Percentiles rank a stretch among this genome's conserved stretches.
phyloP scores from a whole-genome alignment of 2,888 invertebrate genomes.

The Eupeodes luniger region DNA sequence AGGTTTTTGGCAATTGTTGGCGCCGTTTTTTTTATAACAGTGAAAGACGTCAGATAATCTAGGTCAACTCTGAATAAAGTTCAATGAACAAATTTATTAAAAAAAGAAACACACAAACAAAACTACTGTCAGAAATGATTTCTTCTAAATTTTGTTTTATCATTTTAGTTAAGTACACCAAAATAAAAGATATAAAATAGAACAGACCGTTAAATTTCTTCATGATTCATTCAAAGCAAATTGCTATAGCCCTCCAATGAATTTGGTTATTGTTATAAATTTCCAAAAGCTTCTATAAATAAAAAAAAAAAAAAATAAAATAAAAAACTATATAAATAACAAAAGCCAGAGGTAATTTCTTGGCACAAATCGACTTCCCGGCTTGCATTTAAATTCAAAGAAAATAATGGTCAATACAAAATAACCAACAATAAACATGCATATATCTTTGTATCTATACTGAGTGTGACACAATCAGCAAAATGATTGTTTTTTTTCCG shows the following conservation, averaged over 20 bases:
- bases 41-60: no score
- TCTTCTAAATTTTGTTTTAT: no score
- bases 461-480: slow-evolving; percentile 13
- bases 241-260: slow-evolving; percentile 24
- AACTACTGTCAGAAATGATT: no score
- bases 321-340: neutral
- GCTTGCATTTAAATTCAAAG: slow-evolving; percentile 53
- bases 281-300: slow-evolving; percentile 15
- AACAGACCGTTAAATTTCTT: slow-evolving; percentile 5
- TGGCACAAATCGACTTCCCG: slow-evolving; percentile 62
- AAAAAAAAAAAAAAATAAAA: slow-evolving; percentile 36
- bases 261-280: slow-evolving; percentile 41
- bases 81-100: no score
- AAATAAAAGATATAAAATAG: slow-evolving; percentile 3
- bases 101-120: no score
- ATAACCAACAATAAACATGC: slow-evolving; percentile 1
- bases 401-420: slow-evolving; percentile 55
- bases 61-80: no score
- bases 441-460: no score
- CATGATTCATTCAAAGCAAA: slow-evolving; percentile 20
- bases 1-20: no score
- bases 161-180: no score
- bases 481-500: slow-evolving; percentile 41
- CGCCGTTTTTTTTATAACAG: no score
- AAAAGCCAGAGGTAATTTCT: slow-evolving; percentile 28